Conservation (phyloP, 1,140 invertebrate species). For the Drosophila gunungcola region DNA sequence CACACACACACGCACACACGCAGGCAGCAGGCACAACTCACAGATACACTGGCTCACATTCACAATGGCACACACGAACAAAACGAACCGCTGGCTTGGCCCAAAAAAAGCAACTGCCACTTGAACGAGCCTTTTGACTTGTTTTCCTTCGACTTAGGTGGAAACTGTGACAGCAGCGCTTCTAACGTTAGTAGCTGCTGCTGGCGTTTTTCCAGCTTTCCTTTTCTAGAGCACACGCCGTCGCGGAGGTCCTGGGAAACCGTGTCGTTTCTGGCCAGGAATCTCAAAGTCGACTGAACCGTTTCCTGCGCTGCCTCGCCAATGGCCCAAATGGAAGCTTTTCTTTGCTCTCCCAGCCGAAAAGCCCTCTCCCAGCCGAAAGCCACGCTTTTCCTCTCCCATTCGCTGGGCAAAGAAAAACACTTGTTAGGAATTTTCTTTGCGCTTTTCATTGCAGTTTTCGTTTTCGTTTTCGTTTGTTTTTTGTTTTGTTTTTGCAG, state of each 20-base stretch:
- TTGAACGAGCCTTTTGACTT: conserved; percentile 73
- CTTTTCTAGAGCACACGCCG: conserved; percentile 53
- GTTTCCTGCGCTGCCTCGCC: conserved; percentile 51
- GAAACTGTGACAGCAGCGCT: conserved; percentile 57
- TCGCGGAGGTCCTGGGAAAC: conserved; percentile 20
- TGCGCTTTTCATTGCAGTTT: conserved; percentile 21
- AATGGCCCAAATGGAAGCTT: conserved; percentile 39
- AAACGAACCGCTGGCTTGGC: conserved; percentile 35
- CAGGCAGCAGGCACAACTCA: conserved; percentile 11
- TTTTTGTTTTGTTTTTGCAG: conserved; percentile 46
- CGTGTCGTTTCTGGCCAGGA: conserved; percentile 67
- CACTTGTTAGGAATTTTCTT: conserved; percentile 77
- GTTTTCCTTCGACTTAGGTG: conserved; percentile 62
- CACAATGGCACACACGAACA: conserved; percentile 27
- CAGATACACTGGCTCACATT: conserved; percentile 26
- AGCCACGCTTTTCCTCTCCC: conserved; percentile 25
- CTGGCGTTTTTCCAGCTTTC: conserved; percentile 72
- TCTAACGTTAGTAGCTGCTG: conserved; percentile 59
- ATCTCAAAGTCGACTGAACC: conserved; percentile 71
- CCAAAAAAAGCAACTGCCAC: conserved; percentile 64
- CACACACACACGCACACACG: conserved; percentile 34
- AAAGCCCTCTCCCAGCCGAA: conserved; percentile 9
- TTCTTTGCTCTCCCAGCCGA: conserved; percentile 29
- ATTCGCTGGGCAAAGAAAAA: conserved; percentile 56
- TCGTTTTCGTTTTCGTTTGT: background rate